Conservation (phyloP, 2,888 invertebrate genomes). For the Synanthedon myopaeformis region DNA sequence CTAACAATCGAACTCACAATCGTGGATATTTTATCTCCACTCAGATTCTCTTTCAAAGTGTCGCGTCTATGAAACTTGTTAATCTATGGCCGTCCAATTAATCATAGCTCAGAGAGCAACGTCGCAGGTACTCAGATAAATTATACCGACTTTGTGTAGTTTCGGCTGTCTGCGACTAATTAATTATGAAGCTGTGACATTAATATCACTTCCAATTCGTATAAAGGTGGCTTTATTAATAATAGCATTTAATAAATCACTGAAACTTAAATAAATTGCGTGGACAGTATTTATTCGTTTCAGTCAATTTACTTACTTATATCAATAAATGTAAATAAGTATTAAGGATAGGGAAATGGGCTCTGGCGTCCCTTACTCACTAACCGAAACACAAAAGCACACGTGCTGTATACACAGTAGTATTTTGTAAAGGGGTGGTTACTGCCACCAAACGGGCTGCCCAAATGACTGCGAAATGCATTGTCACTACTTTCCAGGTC, state of each 20-base stretch:
- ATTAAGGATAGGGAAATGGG: no score
- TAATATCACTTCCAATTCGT: constrained; percentile 16
- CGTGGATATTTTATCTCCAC: no score
- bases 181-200: constrained; percentile 20
- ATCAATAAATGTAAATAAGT: no score
- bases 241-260: constrained; percentile 1
- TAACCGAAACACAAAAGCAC: no score
- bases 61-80: not conserved
- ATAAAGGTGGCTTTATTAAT: constrained; percentile 6
- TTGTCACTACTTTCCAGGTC: no score
- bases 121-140: constrained; percentile 10
- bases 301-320: no score
- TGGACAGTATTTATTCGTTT: not conserved
- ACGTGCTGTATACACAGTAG: no score
- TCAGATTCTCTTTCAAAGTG: not conserved
- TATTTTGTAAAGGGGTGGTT: no score
- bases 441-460: no score
- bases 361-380: no score
- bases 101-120: constrained; percentile 8
- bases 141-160: constrained; percentile 19
- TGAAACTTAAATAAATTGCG: constrained; percentile 4
- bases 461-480: no score
- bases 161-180: constrained; percentile 16
- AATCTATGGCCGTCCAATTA: constrained; percentile 4
- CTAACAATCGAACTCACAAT: no score